Evolutionary conservation across 2,888 invertebrate genomes (phyloP).

Genomic region (Acanthosepion pharaonis): DNA sequence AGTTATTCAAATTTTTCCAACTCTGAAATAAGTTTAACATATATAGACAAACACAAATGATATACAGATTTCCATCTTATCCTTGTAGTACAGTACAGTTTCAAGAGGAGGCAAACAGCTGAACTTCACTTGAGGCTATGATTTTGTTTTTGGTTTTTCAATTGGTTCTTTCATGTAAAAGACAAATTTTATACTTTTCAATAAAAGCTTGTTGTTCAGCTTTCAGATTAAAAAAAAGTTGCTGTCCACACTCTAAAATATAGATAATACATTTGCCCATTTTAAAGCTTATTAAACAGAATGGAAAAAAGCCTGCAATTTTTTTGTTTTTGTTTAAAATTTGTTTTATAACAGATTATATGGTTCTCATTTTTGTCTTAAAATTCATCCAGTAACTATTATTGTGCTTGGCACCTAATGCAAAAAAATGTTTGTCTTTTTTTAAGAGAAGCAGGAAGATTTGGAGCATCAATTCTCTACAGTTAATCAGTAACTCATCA

Average conservation of each 20-base stretch:
- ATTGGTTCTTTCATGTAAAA: neutral
- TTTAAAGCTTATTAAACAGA: neutral
- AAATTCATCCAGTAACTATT: neutral
- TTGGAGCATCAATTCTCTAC: neutral
- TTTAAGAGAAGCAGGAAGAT: too few relatives aligned
- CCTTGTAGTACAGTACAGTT: neutral
- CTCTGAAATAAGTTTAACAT: neutral
- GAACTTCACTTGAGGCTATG: too few relatives aligned
- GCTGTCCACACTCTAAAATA: neutral
- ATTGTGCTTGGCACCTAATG: too few relatives aligned
- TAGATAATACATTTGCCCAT: neutral
- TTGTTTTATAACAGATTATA: neutral
- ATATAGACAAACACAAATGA: neutral
- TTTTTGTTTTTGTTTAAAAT: neutral
- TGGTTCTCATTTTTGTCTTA: neutral
- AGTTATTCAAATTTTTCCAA: neutral
- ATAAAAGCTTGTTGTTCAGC: neutral
- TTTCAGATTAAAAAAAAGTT: neutral
- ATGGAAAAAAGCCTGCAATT: neutral
- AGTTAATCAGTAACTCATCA: neutral
- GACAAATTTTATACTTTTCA: neutral
- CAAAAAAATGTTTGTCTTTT: too few relatives aligned
- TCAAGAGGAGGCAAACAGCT: too few relatives aligned
- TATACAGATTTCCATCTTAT: neutral
- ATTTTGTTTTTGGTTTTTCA: neutral